A percentile compares a stretch with the other conserved stretches of the same genome.
Evolutionary conservation across 92 coral and sea anemone species (phyloP).

Genomic region (Ricordea florida): DNA sequence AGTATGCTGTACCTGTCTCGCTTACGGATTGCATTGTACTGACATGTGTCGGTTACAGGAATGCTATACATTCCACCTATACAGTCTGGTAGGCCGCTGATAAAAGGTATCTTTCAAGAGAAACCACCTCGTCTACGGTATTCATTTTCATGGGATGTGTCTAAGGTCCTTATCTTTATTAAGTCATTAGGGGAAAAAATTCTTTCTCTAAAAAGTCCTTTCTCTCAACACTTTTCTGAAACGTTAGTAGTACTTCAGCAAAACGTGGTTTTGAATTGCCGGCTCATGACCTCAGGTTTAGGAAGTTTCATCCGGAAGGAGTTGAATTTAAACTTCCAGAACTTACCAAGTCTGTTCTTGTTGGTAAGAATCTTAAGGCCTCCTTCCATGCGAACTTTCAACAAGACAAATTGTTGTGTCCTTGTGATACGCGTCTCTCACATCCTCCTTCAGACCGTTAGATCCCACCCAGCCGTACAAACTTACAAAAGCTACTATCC

Average conservation of each 20-base stretch:
- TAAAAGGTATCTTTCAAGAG: slow-evolving; percentile 41
- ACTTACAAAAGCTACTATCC: slow-evolving; percentile 20
- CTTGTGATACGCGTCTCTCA: slow-evolving; percentile 26
- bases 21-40: too few relatives aligned
- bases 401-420: slow-evolving; percentile 24
- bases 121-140: slow-evolving; percentile 64
- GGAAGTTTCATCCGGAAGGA: slow-evolving; percentile 39
- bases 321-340: slow-evolving; percentile 25
- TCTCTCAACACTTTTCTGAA: slow-evolving; percentile 18
- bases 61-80: too few relatives aligned
- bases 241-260: slow-evolving; percentile 9
- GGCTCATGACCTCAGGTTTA: slow-evolving; percentile 34
- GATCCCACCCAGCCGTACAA: slow-evolving; percentile 49
- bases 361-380: slow-evolving; percentile 27
- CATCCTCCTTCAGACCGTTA: slow-evolving; percentile 17
- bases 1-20: too few relatives aligned
- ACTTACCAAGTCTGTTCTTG: slow-evolving; percentile 24
- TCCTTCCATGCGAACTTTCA: slow-evolving; percentile 55
- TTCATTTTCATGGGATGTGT: slow-evolving; percentile 42
- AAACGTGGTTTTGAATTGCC: slow-evolving; percentile 46
- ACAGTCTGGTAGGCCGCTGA: too few relatives aligned
- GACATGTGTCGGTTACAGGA: too few relatives aligned
- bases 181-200: slow-evolving; percentile 18
- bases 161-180: slow-evolving; percentile 12
- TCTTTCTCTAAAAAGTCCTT: slow-evolving; percentile 6